A percentile compares a stretch with the other conserved stretches of the same genome.
Conservation (phyloP, 2,888 invertebrate genomes). For the Pristionchus mayeri region DNA sequence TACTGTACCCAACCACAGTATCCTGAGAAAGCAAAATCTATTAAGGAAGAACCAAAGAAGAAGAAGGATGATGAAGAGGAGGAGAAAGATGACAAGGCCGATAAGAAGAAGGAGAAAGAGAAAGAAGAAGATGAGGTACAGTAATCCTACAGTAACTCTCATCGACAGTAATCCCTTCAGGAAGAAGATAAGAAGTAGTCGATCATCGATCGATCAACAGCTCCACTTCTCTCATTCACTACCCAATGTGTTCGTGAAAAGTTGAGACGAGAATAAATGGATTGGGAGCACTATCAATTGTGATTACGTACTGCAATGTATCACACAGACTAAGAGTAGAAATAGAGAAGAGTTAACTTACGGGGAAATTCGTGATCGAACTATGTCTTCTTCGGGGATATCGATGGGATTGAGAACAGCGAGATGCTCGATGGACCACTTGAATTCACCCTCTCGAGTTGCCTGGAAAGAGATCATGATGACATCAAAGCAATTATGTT, state of each 20-base stretch:
- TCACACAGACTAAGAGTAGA: neutral
- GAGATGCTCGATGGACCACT: constrained; percentile 48
- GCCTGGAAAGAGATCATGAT: neutral
- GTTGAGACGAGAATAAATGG: constrained; percentile 45
- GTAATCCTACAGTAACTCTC: neutral
- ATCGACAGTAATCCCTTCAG: neutral
- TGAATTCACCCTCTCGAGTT: constrained; percentile 39
- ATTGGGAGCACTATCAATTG: constrained; percentile 35
- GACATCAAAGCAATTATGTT: too few species aligned
- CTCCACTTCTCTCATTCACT: constrained; percentile 41
- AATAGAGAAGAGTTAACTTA: neutral
- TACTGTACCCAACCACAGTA: neutral
- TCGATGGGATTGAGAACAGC: constrained; percentile 46
- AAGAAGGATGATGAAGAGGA: constrained; percentile 48
- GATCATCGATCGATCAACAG: constrained; percentile 1
- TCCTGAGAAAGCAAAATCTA: neutral
- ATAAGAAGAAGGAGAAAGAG: constrained; percentile 49
- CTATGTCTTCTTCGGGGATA: constrained; percentile 46
- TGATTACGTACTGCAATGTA: neutral
- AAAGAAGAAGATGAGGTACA: constrained; percentile 40
- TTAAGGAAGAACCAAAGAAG: constrained; percentile 51
- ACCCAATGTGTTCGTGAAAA: constrained; percentile 43
- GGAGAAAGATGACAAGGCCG: constrained; percentile 36
- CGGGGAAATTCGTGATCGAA: constrained; percentile 34
- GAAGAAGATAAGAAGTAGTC: constrained; percentile 32